Conservation (phyloP, 2,888 invertebrate genomes). For the Melinaea marsaeus region DNA sequence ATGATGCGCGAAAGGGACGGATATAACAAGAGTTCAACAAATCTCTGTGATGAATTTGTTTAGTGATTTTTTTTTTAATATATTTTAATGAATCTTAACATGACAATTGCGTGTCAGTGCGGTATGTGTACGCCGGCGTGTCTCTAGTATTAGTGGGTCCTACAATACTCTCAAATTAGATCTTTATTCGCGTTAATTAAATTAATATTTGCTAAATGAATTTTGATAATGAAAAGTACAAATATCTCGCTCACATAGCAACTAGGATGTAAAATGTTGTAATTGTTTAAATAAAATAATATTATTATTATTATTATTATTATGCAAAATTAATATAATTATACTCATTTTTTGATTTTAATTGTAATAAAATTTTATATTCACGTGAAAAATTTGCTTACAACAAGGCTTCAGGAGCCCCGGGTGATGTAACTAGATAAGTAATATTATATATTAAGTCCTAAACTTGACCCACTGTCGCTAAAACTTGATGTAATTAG, state of each 20-base stretch:
- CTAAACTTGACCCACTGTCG: conserved; percentile 68
- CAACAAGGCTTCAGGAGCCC: conserved; percentile 51
- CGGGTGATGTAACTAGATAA: conserved; percentile 60
- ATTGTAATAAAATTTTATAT: conserved; percentile 49
- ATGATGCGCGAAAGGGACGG: conserved; percentile 55
- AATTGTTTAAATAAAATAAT: conserved; percentile 36
- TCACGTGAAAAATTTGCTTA: conserved; percentile 55
- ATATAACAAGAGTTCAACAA: conserved; percentile 60
- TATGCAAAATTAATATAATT: conserved; percentile 47
- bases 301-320: conserved; percentile 39
- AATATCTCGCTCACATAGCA: conserved; percentile 73
- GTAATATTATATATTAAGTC: conserved; percentile 51
- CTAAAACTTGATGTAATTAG: conserved; percentile 61
- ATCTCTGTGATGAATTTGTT: conserved; percentile 74
- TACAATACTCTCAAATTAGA: conserved; percentile 55
- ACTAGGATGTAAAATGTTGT: conserved; percentile 52
- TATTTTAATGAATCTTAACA: conserved; percentile 45
- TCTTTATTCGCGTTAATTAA: conserved; percentile 44
- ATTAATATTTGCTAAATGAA: conserved; percentile 47
- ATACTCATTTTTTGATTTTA: conserved; percentile 62
- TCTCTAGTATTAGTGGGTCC: conserved; percentile 49
- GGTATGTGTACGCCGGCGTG: conserved; percentile 35
- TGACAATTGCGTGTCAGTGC: conserved; percentile 53
- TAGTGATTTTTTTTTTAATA: conserved; percentile 60
- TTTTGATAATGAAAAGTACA: conserved; percentile 62